phyloP scores from a whole-genome alignment of 2,797 vertebrate species.

The Catamblyrhynchus diadema region DNA sequence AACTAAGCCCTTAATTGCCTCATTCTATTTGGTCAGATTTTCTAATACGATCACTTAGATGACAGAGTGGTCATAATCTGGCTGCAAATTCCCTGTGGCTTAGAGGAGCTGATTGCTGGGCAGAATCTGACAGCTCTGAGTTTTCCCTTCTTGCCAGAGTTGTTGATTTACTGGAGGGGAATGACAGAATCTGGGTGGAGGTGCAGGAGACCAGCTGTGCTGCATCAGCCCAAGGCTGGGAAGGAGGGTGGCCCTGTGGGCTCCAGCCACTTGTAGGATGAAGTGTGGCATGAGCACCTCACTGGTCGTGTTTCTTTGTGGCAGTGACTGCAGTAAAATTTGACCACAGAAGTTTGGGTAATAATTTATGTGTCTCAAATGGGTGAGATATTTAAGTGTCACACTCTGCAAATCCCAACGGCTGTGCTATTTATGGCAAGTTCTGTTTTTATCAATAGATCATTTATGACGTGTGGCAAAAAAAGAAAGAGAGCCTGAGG shows the following conservation, averaged over 20 bases:
- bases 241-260: neutral
- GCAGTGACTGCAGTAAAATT: neutral
- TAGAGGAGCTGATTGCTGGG: neutral
- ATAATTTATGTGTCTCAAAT: neutral
- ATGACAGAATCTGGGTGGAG: neutral
- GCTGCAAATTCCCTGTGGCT: neutral
- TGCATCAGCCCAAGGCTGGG: neutral
- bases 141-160: neutral
- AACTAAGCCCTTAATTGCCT: slow-evolving; percentile 9
- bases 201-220: neutral
- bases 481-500: neutral
- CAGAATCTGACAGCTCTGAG: neutral
- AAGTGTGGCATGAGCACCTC: neutral
- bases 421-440: slow-evolving; percentile 34
- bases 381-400: neutral
- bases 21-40: neutral
- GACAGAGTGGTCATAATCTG: neutral
- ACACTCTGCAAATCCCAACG: neutral
- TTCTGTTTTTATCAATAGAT: slow-evolving; percentile 45
- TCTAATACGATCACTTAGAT: neutral
- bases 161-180: neutral
- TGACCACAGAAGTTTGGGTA: neutral
- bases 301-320: neutral
- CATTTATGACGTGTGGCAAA: slow-evolving; percentile 20
- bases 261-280: neutral